Evolutionary conservation across 2,113 vertebrate genomes (phyloP).

Genomic region (Nansenia antarctica): DNA sequence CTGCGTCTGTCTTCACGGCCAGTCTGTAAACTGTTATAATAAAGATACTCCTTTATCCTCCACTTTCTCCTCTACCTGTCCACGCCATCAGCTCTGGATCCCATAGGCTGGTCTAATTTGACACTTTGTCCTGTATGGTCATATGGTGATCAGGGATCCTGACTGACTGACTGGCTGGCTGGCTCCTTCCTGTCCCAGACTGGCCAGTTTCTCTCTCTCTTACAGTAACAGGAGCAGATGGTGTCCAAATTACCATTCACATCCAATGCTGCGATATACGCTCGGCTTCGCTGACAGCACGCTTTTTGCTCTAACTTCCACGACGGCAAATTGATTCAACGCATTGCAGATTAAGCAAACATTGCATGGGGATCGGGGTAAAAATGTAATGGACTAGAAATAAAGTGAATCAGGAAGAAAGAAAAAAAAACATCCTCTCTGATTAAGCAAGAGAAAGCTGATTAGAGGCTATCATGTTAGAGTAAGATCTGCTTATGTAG

Average conservation of each 20-base stretch:
- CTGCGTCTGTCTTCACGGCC: too few species aligned
- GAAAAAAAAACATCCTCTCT: not conserved
- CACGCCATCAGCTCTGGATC: too few species aligned
- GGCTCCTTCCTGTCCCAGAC: slow-evolving; percentile 6
- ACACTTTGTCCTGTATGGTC: too few species aligned
- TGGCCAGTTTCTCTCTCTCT: not conserved
- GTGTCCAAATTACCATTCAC: slow-evolving; percentile 23
- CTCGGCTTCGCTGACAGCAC: slow-evolving; percentile 23
- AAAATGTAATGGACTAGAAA: slow-evolving; percentile 9
- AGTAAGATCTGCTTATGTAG: not conserved
- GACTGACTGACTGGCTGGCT: not conserved
- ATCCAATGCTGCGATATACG: slow-evolving; percentile 17
- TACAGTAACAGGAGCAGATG: slow-evolving; percentile 16
- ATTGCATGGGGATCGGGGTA: not conserved
- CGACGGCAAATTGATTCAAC: slow-evolving; percentile 24
- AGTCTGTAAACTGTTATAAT: too few species aligned
- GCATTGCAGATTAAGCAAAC: slow-evolving; percentile 20
- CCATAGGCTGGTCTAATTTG: too few species aligned
- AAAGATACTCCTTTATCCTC: too few species aligned
- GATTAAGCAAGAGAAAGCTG: slow-evolving; percentile 7
- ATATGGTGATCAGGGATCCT: too few species aligned
- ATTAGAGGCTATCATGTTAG: not conserved
- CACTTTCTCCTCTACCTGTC: too few species aligned
- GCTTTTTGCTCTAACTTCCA: slow-evolving; percentile 15
- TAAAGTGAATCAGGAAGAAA: not conserved